phyloP scores from a whole-genome alignment of 2,888 invertebrate genomes.

The Octodonta nipae region DNA sequence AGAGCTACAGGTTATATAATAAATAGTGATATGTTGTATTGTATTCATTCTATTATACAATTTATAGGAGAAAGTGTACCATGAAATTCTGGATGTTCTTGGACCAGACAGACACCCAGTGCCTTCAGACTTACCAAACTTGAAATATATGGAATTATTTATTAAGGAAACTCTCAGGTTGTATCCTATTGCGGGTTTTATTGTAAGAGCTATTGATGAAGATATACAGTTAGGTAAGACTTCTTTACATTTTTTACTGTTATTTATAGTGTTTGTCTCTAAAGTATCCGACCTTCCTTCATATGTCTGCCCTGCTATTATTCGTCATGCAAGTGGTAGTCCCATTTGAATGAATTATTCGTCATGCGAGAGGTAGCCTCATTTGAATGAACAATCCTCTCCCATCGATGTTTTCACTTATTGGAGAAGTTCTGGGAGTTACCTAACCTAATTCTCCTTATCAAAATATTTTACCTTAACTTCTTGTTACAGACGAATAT shows the following conservation, averaged over 20 bases:
- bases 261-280: no score
- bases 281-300: no score
- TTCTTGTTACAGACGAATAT: conserved; percentile 17
- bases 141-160: conserved; percentile 44
- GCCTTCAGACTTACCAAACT: conserved; percentile 39
- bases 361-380: no score
- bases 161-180: conserved; percentile 46
- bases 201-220: conserved; percentile 39
- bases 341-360: no score
- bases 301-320: no score
- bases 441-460: no score
- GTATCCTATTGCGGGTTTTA: conserved; percentile 42
- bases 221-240: conserved; percentile 38
- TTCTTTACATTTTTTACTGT: no score
- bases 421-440: no score
- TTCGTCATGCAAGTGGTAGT: no score
- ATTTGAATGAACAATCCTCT: no score
- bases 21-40: not conserved
- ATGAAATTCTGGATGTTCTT: conserved; percentile 36
- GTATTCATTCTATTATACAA: conserved; percentile 2
- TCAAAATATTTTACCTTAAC: no score
- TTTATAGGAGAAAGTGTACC: conserved; percentile 31
- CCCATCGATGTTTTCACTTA: no score
- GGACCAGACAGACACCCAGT: conserved; percentile 35
- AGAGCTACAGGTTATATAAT: conserved; percentile 19